Evolutionary conservation across 2,113 vertebrate species (phyloP), one percentile per base, ranked within the genome.

Genomic region (Pogonocichla stellata): DNA sequence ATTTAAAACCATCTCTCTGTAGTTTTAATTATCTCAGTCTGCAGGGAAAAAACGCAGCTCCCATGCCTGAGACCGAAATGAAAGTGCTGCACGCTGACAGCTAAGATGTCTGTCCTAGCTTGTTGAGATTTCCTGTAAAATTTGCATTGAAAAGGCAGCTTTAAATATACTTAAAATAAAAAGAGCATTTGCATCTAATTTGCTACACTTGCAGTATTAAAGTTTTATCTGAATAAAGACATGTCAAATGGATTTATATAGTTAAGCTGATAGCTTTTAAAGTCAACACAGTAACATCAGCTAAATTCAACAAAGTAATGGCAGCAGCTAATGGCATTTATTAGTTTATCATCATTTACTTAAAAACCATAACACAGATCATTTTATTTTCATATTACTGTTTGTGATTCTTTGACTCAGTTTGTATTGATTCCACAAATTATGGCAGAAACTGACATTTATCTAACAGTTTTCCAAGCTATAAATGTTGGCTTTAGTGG

Each of bases 181-280:
- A 99, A 99, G 98, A 98, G 98, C 98, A 99, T 99, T 99, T 99
- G 99, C 99, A 99, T 99, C 98, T 98, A 97, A 99, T 99, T 99
- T 99, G 98, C 98, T 98, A 99, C 98, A 98, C 98, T 99, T 97
- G 98, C 98, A 98, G 99, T 98, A 99, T 99, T 99, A 98, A 99
- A 99, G 98, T 98, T 99, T 99, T 99, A 99, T 99, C 98, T 98
- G 98, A 99, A 99, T 98, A 99, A 99, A 99, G 99, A 99, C 98
- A 98, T 98, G 98, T 99, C 99, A 99, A 98, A 99, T 98, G 99
- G 99, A 99, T 99, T 99, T 99, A 98, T 98, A 98, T 97, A 98
- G 98, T 97, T 97, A 98, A 98, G 95, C 98, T 99, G 99, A 99
- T 99, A 98, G 98, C 98, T 98, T 98, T 97, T 97, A 97, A 98